Percentiles rank a stretch among this genome's conserved stretches.
Conservation (phyloP, 1,140 invertebrate species). For the Phocides pigmalion region DNA sequence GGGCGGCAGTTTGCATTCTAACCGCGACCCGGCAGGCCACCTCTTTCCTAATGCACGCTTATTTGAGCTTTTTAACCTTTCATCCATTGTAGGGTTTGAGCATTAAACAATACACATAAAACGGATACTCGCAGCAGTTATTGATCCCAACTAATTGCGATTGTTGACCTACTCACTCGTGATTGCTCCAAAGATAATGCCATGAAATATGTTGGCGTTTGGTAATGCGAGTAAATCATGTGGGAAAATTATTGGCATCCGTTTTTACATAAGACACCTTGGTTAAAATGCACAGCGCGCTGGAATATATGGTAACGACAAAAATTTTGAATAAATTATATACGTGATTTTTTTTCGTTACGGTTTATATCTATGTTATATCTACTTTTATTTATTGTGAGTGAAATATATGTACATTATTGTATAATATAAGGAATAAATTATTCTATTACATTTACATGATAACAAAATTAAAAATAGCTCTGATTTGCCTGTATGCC, state of each 20-base stretch:
- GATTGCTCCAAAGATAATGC: slow-evolving; percentile 21
- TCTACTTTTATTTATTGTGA: too few relatives aligned
- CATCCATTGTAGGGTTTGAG: slow-evolving; percentile 75
- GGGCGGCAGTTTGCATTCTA: slow-evolving; percentile 83
- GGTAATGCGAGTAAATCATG: slow-evolving; percentile 20
- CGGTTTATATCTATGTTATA: too few relatives aligned
- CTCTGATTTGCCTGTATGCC: too few relatives aligned
- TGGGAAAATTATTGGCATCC: slow-evolving; percentile 9
- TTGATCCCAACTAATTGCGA: slow-evolving; percentile 63
- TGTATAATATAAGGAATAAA: too few relatives aligned
- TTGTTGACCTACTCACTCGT: slow-evolving; percentile 29
- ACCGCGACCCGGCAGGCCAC: slow-evolving; percentile 78
- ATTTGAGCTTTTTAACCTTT: slow-evolving; percentile 84
- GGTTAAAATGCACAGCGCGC: neutral
- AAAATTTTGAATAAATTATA: too few relatives aligned
- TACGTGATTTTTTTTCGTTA: too few relatives aligned
- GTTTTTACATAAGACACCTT: neutral
- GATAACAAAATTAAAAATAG: too few relatives aligned
- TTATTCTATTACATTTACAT: too few relatives aligned
- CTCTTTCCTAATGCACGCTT: slow-evolving; percentile 83
- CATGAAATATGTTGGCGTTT: slow-evolving; percentile 13
- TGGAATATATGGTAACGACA: neutral
- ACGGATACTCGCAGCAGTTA: slow-evolving; percentile 64
- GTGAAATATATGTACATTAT: too few relatives aligned
- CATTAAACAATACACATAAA: slow-evolving; percentile 79